Evolutionary conservation across 2,888 invertebrate genomes (phyloP).

Genomic region (Polietes domitor): DNA sequence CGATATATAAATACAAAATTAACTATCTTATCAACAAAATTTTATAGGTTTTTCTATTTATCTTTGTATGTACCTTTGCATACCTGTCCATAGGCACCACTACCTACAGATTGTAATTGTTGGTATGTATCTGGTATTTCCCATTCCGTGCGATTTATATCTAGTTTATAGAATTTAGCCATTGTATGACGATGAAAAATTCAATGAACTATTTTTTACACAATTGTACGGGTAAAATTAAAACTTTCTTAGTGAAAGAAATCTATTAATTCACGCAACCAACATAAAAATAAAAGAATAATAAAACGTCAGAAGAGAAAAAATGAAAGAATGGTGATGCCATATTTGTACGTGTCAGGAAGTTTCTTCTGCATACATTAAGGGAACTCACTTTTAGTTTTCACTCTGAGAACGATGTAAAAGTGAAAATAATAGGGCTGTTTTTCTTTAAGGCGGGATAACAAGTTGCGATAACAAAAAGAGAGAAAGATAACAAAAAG

Average conservation of each 20-base stretch:
- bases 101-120: conserved; percentile 95
- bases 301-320: conserved; percentile 71
- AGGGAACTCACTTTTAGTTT: too few species aligned
- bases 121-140: conserved; percentile 96
- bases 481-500: too few species aligned
- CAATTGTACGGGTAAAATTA: neutral
- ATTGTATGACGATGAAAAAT: conserved; percentile 78
- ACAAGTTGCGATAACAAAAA: too few species aligned
- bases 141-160: conserved; percentile 99
- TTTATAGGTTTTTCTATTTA: neutral
- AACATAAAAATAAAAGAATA: conserved; percentile 65
- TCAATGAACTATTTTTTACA: neutral
- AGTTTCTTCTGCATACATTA: too few species aligned
- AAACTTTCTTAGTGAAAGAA: neutral
- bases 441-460: too few species aligned
- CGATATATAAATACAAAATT: conserved; percentile 15
- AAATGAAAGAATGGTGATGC: neutral
- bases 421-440: too few species aligned
- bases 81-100: conserved; percentile 98
- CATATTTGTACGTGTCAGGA: too few species aligned
- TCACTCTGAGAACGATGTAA: too few species aligned
- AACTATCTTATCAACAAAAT: conserved; percentile 29
- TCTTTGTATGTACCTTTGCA: conserved; percentile 72
- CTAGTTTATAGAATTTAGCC: conserved; percentile 91
- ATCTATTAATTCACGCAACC: conserved; percentile 58